Evolutionary conservation across 1,140 invertebrate genomes (phyloP), one percentile per base, ranked within the genome.

Genomic region (Brachionus angularis): DNA sequence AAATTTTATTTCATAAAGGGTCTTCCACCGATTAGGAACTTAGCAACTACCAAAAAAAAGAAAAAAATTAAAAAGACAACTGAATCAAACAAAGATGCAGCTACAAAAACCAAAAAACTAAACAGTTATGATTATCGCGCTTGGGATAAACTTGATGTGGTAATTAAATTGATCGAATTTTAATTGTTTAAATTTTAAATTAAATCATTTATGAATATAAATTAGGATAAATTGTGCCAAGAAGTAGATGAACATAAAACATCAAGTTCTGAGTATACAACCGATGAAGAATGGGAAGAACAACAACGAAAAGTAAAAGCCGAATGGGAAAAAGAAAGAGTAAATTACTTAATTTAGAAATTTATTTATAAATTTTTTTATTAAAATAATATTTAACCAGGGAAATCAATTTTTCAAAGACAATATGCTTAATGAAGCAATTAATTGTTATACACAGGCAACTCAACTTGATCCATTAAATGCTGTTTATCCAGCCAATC

Each of bases 141-240:
- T 23, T 91, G 89, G 89, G 88, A 91, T 29, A 88, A 89, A 77
- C 90, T 88, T 85, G 88, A 91, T 85, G 86, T 85, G 77, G 87
- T 89, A 83, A 83, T 33, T 46, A 34, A 21, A n/a, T n/a, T n/a
- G n/a, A n/a, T n/a, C n/a, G 25, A 7, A 12, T 5, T 23, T 16
- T 67, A 27, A 29, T 1, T 23, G 1, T n/a, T n/a, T n/a, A n/a
- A n/a, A n/a, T n/a, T n/a, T n/a, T n/a, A n/a, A n/a, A n/a, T n/a
- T 14, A 23, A 72, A 33, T 14, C 2, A 16, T 14, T 2, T 1
- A 67, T 3, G n/a, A 29, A 73, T 1, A 4, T 25, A 14, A 73
- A 50, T 61, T n/a, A 88, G 85, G 87, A 89, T 23, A 86, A 87
- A 81, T 87, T 86, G 73, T 88, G 86, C 76, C 84, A 87, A 74